Base-by-base conservation (phyloP, 2,113 vertebrate genomes). In the Zosterops lateralis region DNA sequence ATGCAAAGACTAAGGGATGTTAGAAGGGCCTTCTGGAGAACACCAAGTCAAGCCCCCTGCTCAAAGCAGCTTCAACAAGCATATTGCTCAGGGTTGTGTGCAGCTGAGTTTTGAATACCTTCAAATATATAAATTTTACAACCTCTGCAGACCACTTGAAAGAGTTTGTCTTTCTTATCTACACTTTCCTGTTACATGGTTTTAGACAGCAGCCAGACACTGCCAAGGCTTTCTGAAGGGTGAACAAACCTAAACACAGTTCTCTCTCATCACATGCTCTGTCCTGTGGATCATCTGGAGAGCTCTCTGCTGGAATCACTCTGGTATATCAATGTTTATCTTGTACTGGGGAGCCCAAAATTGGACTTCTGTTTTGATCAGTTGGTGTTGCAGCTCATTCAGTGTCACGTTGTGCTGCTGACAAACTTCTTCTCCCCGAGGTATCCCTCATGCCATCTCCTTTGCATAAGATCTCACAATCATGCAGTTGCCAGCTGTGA, bases 381-480 rank as follows among this genome's bases (percentile, higher is more conserved):
- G 58, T 47, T 7, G 1, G 22, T 65, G 19, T 60, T 71, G 53
- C 16, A 87, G 40, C 12, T 93, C 60, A 60, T 74, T 47, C 60
- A 54, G 24, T 71, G 76, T 87, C 89, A 44, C 0, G 0, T 40
- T 86, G 60, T 47, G 38, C 73, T 77, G 42, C 68, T 91, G 32
- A 61, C 25, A 77, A 14, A 84, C 72, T 79, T 29, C 75, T 82
- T 36, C 67, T 79, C 64, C n/a, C 68, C 0, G 0, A 34, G 72
- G 50, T 66, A 22, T 62, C 14, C 17, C 17, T 89, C 16, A 2
- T 56, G 57, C 40, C 18, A 5, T 31, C 12, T 87, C 31, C 45
- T 76, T 48, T 88, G 75, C 75, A 51, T 92, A 34, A 92, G 36
- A 51, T 84, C 73, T 84, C 40, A 34, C 47, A 54, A 8, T 91